Conservation (phyloP, 2,888 invertebrate genomes). For the Volucella zonaria region DNA sequence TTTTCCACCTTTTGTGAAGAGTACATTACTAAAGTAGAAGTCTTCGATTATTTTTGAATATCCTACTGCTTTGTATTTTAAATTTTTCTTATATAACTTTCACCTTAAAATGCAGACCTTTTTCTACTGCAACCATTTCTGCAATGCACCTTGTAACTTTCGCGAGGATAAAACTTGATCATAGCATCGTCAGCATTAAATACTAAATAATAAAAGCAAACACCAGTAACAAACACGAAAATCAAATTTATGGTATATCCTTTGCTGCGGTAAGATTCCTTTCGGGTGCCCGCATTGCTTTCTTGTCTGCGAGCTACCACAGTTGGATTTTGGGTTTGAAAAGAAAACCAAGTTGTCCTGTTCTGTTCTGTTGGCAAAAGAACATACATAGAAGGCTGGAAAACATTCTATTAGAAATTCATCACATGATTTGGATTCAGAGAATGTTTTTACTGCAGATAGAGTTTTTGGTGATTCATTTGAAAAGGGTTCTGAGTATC, state of each 20-base stretch:
- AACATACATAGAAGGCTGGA: constrained; percentile 53
- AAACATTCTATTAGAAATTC: constrained; percentile 66
- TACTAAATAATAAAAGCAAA: constrained; percentile 37
- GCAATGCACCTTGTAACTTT: constrained; percentile 14
- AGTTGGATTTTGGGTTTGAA: constrained; percentile 18
- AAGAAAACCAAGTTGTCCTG: constrained; percentile 47
- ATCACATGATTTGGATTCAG: constrained; percentile 72
- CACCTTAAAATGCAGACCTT: not conserved
- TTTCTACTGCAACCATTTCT: constrained; percentile 17
- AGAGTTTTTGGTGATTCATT: constrained; percentile 29
- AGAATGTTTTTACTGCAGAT: constrained; percentile 68
- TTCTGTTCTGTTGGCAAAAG: constrained; percentile 38
- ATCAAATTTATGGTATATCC: constrained; percentile 19
- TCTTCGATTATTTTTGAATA: too few relatives aligned
- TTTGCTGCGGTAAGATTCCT: too few relatives aligned
- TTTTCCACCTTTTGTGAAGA: too few relatives aligned
- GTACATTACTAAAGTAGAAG: too few relatives aligned
- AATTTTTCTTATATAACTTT: too few relatives aligned
- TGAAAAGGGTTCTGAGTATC: constrained; percentile 28
- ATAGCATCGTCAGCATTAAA: constrained; percentile 16
- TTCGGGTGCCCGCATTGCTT: too few relatives aligned
- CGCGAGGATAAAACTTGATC: constrained; percentile 17
- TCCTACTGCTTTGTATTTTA: too few relatives aligned
- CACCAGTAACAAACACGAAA: not conserved
- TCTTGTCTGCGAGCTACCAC: constrained; percentile 16